These are phyloP conservation scores for Amazona guildingii DNA, from an alignment of 2,113 vertebrate genomes.

Conservation along the genomic window DNA sequence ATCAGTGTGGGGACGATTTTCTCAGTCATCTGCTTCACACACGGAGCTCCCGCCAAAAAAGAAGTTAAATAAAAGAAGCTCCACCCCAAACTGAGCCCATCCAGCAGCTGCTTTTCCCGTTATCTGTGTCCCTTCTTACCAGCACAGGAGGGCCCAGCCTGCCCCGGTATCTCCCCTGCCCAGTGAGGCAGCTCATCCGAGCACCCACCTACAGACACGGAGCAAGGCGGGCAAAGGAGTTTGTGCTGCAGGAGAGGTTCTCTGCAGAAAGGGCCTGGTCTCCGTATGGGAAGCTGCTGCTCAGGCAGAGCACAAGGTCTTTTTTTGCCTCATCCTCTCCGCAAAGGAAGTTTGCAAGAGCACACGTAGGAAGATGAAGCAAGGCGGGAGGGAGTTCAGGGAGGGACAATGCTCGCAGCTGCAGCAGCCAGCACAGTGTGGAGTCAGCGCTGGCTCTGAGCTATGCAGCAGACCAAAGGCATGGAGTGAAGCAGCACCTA, in stretches of 20 bases:
- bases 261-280: background rate
- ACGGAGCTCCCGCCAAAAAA: rapidly evolving
- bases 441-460: background rate
- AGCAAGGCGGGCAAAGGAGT: background rate
- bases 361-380: background rate
- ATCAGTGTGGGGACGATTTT: background rate
- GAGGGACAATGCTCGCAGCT: background rate
- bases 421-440: background rate
- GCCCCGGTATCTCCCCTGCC: background rate
- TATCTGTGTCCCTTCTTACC: background rate
- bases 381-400: background rate
- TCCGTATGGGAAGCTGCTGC: background rate
- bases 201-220: rapidly evolving
- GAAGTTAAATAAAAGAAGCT: background rate
- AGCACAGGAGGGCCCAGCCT: background rate
- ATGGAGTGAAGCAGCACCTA: rapidly evolving
- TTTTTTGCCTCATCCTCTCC: background rate
- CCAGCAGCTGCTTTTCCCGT: rapidly evolving
- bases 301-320: background rate
- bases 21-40: background rate
- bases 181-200: background rate
- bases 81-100: background rate
- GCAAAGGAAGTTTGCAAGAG: background rate
- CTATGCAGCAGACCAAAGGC: background rate
- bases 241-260: background rate